phyloP scores from a whole-genome alignment of 2,113 vertebrate genomes.

The Peromyscus polionotus region DNA sequence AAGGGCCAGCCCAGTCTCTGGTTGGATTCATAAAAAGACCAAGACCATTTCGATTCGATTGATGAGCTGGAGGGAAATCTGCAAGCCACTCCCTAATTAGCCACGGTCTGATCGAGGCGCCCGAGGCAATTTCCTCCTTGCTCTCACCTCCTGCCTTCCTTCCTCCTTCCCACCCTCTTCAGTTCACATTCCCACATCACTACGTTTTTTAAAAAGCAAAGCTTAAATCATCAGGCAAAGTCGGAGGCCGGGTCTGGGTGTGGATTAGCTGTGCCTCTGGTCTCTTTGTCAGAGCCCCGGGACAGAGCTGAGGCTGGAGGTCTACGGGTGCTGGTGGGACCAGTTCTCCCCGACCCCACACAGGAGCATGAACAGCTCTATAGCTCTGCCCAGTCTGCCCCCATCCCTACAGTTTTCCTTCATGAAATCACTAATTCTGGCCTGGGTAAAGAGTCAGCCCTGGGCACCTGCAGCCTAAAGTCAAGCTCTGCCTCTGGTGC shows the following conservation, averaged over 20 bases:
- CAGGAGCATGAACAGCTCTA: rapidly evolving
- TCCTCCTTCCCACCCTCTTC: slow-evolving; percentile 12
- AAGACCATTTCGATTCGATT: slow-evolving; percentile 90
- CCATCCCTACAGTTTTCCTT: background rate
- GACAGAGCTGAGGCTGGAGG: background rate
- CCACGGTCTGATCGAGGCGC: slow-evolving; percentile 90
- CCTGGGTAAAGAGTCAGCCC: background rate
- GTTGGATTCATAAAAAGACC: slow-evolving; percentile 89
- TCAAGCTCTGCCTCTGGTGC: background rate
- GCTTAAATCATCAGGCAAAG: slow-evolving; percentile 8
- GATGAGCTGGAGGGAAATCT: slow-evolving; percentile 89
- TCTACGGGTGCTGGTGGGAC: too few species aligned
- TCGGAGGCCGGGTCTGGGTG: background rate
- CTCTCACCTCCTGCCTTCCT: slow-evolving; percentile 42
- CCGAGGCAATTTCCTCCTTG: slow-evolving; percentile 84
- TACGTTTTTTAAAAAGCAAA: slow-evolving; percentile 11
- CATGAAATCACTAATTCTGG: background rate
- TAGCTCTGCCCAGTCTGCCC: background rate
- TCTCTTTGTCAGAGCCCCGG: background rate
- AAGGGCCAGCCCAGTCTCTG: slow-evolving; percentile 82
- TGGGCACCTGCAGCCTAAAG: rapidly evolving
- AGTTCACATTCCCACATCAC: slow-evolving; percentile 6
- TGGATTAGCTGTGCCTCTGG: background rate
- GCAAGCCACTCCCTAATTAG: slow-evolving; percentile 90
- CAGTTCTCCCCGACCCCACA: background rate